Percentiles rank a stretch among this genome's conserved stretches.
Conservation (phyloP, 2,888 invertebrate species). For the Trissonchulus latispiculum region DNA sequence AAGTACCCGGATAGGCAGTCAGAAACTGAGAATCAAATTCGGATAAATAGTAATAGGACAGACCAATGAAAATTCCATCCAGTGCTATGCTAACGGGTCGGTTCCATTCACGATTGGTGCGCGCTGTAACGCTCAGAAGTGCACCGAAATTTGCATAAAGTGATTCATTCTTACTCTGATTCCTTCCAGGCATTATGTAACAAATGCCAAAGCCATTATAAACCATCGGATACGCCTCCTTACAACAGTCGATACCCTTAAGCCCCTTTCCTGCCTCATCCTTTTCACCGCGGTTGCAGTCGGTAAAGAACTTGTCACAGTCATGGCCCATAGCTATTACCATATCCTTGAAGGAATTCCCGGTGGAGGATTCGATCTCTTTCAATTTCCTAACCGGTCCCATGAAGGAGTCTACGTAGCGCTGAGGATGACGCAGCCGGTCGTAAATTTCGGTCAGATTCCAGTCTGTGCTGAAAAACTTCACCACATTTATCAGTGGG, state of each 20-base stretch:
- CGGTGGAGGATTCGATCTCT: background rate
- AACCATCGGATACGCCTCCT: conserved; percentile 4
- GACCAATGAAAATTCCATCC: conserved; percentile 15
- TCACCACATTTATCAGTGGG: background rate
- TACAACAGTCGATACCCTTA: background rate
- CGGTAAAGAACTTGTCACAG: background rate
- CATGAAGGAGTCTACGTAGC: background rate
- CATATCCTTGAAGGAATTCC: background rate
- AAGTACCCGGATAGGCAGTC: conserved; percentile 10
- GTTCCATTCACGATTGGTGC: conserved; percentile 9
- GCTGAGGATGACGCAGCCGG: background rate
- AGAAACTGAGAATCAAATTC: conserved; percentile 17
- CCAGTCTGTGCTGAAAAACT: conserved; percentile 1
- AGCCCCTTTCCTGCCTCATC: background rate
- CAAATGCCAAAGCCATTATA: conserved; percentile 9
- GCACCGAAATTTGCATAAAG: conserved; percentile 11
- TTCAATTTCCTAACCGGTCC: background rate
- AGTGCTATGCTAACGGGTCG: background rate
- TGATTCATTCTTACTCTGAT: background rate
- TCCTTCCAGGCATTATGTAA: conserved; percentile 2
- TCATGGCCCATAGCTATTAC: background rate
- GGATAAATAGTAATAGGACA: conserved; percentile 6
- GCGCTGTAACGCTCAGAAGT: conserved; percentile 2
- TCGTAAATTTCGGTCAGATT: background rate
- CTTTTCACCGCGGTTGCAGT: conserved; percentile 13